Conservation (phyloP, 2,113 vertebrate species). For the Calyptommatus sinebrachiatus region DNA sequence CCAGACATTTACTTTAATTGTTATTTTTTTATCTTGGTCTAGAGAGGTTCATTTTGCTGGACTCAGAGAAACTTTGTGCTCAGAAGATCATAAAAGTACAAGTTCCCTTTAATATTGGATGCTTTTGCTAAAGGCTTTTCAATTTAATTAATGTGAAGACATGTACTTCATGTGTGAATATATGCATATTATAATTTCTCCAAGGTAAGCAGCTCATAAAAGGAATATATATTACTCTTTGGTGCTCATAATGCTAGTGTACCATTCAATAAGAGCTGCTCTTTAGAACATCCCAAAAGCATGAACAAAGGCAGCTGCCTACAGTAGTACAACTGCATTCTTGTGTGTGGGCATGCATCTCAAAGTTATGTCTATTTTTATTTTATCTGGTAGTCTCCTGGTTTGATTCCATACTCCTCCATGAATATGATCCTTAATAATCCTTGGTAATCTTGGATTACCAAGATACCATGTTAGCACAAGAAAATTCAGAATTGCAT, state of each 20-base stretch:
- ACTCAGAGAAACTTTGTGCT: not conserved
- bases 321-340: not conserved
- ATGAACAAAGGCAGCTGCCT: not conserved
- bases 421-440: too few relatives aligned
- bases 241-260: slow-evolving; percentile 2
- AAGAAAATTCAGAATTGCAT: too few relatives aligned
- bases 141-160: slow-evolving; percentile 23
- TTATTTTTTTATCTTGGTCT: not conserved
- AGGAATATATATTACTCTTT: slow-evolving; percentile 10
- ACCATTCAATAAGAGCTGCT: not conserved
- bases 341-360: not conserved
- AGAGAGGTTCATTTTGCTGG: slow-evolving; percentile 1
- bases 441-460: too few relatives aligned
- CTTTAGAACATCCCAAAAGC: not conserved
- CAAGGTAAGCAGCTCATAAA: slow-evolving; percentile 7
- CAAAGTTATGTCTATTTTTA: not conserved
- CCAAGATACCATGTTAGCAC: too few relatives aligned
- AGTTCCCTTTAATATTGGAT: slow-evolving; percentile 8
- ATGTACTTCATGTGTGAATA: slow-evolving; percentile 15
- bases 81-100: slow-evolving; percentile 3
- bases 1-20: slow-evolving; percentile 17
- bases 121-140: slow-evolving; percentile 25
- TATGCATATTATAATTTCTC: slow-evolving; percentile 19
- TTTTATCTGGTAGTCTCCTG: too few relatives aligned
- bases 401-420: too few relatives aligned